These are phyloP conservation scores for Meganola albula DNA, from an alignment of 2,888 invertebrate species.

Conservation along the genomic window DNA sequence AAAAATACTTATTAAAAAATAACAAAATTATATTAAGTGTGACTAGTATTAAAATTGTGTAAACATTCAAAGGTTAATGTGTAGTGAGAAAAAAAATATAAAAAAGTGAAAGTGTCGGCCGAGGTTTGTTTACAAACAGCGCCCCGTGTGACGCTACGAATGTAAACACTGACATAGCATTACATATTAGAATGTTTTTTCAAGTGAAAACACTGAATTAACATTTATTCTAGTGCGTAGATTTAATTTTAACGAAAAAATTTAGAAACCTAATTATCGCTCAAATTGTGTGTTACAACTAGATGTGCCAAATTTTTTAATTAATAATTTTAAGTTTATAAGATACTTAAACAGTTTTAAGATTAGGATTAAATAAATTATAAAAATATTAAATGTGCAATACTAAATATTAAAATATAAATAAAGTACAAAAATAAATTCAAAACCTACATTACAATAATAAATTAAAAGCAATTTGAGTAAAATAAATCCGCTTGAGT, in stretches of 20 bases:
- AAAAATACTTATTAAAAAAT: not conserved
- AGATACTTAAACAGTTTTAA: not conserved
- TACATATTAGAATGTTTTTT: conserved; percentile 30
- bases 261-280: conserved; percentile 31
- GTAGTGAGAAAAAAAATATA: conserved; percentile 26
- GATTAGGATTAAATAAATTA: not conserved
- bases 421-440: conserved; percentile 8
- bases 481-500: conserved; percentile 49
- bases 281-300: conserved; percentile 28
- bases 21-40: conserved; percentile 19
- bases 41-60: conserved; percentile 32
- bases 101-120: conserved; percentile 40
- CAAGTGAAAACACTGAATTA: conserved; percentile 29
- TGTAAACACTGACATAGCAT: conserved; percentile 43
- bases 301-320: not conserved
- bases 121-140: conserved; percentile 71
- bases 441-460: conserved; percentile 13
- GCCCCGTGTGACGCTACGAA: conserved; percentile 53
- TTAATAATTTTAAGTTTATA: conserved; percentile 2
- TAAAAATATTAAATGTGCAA: not conserved
- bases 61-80: conserved; percentile 26
- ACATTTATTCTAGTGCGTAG: too few relatives aligned
- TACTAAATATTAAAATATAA: not conserved
- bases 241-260: too few relatives aligned
- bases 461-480: conserved; percentile 21